phyloP scores from a whole-genome alignment of 2,113 vertebrate species.

The Chaetura pelagica region DNA sequence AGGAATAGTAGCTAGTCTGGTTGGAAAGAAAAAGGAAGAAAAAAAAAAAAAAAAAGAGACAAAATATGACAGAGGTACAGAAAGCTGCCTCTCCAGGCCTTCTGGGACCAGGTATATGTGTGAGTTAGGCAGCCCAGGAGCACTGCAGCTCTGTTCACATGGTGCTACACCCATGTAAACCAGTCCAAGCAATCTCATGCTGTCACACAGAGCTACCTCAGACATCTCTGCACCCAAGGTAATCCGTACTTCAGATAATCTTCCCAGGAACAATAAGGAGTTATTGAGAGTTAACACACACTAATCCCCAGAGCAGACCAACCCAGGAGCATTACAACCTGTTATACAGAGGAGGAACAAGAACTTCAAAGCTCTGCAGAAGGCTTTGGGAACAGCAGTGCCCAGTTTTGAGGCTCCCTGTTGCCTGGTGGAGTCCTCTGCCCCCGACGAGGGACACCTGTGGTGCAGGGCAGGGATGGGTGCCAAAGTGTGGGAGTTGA shows the following conservation, averaged over 20 bases:
- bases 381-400: not conserved
- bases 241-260: not conserved
- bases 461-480: fast-evolving
- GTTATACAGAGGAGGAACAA: not conserved
- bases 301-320: not conserved
- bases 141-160: not conserved
- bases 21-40: not conserved
- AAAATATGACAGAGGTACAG: fast-evolving
- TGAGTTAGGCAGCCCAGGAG: not conserved
- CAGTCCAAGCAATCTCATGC: not conserved
- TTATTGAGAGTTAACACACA: not conserved
- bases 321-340: not conserved
- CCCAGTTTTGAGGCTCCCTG: not conserved
- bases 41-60: not conserved
- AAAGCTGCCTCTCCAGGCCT: fast-evolving
- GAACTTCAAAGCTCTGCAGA: not conserved
- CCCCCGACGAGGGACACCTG: fast-evolving
- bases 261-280: not conserved
- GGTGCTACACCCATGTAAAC: not conserved
- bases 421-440: not conserved
- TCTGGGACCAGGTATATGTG: not conserved
- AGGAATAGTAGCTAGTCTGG: not conserved
- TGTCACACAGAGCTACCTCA: not conserved
- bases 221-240: not conserved
- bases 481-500: not conserved